These are phyloP conservation scores for Silurus lanzhouensis DNA, from an alignment of 2,797 vertebrate genomes.

Conservation along the genomic window DNA sequence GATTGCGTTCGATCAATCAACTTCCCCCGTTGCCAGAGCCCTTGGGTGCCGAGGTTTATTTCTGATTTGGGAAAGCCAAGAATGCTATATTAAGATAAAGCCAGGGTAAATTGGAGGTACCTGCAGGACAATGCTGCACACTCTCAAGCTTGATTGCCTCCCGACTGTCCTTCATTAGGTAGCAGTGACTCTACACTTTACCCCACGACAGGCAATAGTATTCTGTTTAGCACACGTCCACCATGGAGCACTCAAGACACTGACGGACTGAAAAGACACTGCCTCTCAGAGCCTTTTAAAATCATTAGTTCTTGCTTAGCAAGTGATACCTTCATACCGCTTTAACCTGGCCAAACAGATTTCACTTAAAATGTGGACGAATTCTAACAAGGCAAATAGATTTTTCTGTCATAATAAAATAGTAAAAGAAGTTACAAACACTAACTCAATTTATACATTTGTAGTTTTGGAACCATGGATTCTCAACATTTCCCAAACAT, in stretches of 20 bases:
- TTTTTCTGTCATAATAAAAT: neutral
- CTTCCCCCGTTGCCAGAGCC: slow-evolving; percentile 37
- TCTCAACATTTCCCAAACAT: neutral
- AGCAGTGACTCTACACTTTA: slow-evolving; percentile 59
- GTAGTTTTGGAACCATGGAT: neutral
- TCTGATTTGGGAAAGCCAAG: slow-evolving; percentile 65
- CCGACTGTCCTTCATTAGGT: slow-evolving; percentile 68
- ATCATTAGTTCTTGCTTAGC: slow-evolving; percentile 24
- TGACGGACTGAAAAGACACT: slow-evolving; percentile 39
- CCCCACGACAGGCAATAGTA: slow-evolving; percentile 60
- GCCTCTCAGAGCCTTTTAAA: slow-evolving; percentile 32
- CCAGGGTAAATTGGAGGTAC: slow-evolving; percentile 68
- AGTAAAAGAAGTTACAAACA: neutral
- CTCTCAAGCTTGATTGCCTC: slow-evolving; percentile 64
- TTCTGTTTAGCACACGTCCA: slow-evolving; percentile 55
- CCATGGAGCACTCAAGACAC: slow-evolving; percentile 42
- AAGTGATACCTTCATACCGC: neutral
- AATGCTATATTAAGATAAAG: slow-evolving; percentile 63
- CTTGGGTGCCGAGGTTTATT: slow-evolving; percentile 56
- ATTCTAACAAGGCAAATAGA: neutral
- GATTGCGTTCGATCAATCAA: slow-evolving; percentile 67
- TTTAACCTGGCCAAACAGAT: neutral
- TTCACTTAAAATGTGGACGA: neutral
- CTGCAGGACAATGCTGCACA: slow-evolving; percentile 59
- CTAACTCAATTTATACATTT: neutral